Evolutionary conservation across 2,888 invertebrate species (phyloP).

Genomic region (Pinctada fucata): DNA sequence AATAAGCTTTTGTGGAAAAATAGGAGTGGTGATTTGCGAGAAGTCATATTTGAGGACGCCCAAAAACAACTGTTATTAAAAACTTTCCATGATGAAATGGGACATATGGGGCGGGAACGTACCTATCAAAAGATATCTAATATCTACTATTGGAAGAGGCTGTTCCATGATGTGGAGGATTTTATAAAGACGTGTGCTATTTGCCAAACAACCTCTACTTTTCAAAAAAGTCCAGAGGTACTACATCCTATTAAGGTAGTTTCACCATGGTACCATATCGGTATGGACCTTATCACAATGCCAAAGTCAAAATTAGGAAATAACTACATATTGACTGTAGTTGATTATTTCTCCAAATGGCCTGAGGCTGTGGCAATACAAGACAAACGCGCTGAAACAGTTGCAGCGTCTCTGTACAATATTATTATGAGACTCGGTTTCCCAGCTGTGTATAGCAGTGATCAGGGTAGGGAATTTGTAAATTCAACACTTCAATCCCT

Average conservation of each 20-base stretch:
- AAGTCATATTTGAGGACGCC: conserved; percentile 2
- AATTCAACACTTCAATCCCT: neutral
- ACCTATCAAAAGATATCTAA: conserved; percentile 2
- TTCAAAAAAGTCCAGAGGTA: conserved; percentile 8
- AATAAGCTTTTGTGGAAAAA: conserved; percentile 12
- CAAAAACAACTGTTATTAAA: neutral
- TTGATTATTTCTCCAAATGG: conserved; percentile 10
- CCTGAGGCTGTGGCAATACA: conserved; percentile 5
- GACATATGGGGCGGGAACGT: conserved; percentile 8
- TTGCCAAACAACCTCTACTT: neutral
- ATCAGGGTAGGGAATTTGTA: conserved; percentile 6
- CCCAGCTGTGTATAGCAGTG: conserved; percentile 6
- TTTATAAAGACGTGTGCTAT: conserved; percentile 2
- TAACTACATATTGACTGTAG: conserved; percentile 5
- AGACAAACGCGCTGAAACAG: conserved; percentile 5
- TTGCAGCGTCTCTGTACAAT: neutral
- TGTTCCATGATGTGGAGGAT: neutral
- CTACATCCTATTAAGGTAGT: conserved; percentile 13
- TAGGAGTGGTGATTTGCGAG: conserved; percentile 6
- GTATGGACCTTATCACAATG: conserved; percentile 13
- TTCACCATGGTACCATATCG: conserved; percentile 13
- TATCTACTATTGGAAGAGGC: conserved; percentile 12
- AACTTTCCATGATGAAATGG: conserved; percentile 10
- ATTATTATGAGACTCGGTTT: neutral
- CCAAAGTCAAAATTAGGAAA: neutral